These are phyloP conservation scores for Bothrops jararaca DNA, from an alignment of 2,113 vertebrate species.

Conservation along the genomic window DNA sequence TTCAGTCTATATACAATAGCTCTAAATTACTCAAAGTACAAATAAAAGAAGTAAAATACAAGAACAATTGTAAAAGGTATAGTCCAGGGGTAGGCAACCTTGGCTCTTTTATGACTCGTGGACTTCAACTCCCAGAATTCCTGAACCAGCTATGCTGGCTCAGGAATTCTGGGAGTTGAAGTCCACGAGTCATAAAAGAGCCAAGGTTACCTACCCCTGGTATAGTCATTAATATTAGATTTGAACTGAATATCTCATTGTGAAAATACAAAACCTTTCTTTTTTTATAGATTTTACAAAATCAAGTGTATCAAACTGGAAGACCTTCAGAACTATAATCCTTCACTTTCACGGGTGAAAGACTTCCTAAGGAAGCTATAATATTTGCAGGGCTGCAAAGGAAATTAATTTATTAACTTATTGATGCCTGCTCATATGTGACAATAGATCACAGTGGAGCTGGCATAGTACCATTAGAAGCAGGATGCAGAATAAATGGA, in stretches of 20 bases:
- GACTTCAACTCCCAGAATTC: no score
- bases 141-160: no score
- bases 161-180: no score
- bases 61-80: background rate
- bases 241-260: constrained; percentile 3
- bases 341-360: constrained; percentile 24
- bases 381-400: background rate
- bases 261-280: background rate
- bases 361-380: background rate
- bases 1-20: constrained; percentile 2
- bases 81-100: background rate
- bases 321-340: background rate
- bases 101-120: no score
- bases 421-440: background rate
- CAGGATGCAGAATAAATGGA: constrained; percentile 1
- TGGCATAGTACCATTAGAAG: background rate
- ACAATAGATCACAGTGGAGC: background rate
- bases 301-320: background rate
- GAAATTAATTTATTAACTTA: constrained; percentile 7
- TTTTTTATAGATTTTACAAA: constrained; percentile 3
- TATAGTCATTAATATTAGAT: background rate
- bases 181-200: no score
- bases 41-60: background rate
- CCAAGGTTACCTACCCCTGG: background rate
- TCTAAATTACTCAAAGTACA: constrained; percentile 5